phyloP scores from a whole-genome alignment of 1,140 invertebrate species.

The Zaprionus tsacasi region DNA sequence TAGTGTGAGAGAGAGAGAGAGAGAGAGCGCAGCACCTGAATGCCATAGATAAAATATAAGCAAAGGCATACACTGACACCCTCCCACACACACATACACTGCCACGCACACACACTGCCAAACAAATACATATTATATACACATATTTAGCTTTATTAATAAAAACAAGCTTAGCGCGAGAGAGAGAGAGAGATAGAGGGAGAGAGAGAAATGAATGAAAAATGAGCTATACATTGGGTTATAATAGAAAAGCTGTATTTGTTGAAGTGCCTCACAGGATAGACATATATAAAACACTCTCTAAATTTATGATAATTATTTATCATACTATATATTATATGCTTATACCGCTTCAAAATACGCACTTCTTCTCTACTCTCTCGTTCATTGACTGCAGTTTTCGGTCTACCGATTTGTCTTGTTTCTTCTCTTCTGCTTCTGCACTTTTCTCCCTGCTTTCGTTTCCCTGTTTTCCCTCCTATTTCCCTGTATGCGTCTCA shows the following conservation, averaged over 20 bases:
- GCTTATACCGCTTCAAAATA: background rate
- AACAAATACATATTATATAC: background rate
- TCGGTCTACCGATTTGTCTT: background rate
- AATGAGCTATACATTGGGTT: no score
- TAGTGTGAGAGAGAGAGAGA: no score
- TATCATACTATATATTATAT: background rate
- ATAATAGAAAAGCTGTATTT: no score
- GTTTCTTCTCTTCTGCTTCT: background rate
- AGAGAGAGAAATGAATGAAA: no score
- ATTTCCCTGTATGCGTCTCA: conserved; percentile 57
- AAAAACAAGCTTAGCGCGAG: background rate
- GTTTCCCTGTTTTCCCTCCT: background rate
- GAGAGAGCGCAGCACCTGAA: background rate
- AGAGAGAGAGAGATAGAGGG: no score
- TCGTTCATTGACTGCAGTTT: conserved; percentile 5
- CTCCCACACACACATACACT: background rate
- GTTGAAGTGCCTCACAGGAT: no score
- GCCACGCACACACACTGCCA: background rate
- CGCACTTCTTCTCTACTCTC: background rate
- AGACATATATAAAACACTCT: no score
- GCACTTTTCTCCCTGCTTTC: background rate
- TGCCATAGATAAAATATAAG: conserved; percentile 16
- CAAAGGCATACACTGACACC: background rate
- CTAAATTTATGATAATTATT: background rate
- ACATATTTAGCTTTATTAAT: conserved; percentile 4